Evolutionary conservation across 2,888 invertebrate genomes (phyloP), one percentile per base, ranked within the genome.

Genomic region (Lasioglossum calceatum): DNA sequence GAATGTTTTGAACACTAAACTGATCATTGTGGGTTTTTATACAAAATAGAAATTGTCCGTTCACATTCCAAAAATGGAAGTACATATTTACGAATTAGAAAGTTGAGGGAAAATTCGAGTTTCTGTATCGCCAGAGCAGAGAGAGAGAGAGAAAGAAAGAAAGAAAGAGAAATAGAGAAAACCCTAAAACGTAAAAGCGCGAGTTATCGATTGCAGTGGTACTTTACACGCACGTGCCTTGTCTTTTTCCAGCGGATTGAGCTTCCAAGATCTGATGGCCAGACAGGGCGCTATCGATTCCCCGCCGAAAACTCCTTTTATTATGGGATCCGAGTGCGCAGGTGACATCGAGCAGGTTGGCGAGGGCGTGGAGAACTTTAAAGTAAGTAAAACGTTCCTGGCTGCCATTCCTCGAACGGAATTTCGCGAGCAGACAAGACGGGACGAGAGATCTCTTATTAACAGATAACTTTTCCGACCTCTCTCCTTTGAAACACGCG

Each of bases 181-280:
- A 0, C 8, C 2, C 7, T 16, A 5, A 7, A 39, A 10, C 39
- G 39, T n/a, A 4, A 70, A 12, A 70, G 54, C 36, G 70, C 4
- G 8, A 4, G 32, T 10, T 19, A 23, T 36, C 27, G 58, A 12
- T 76, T 42, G 19, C 36, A 4, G 10, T 1, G n/a, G n/a, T 36
- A 14, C 23, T 44, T 4, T 23, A 81, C 36, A 54, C 8, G n/a
- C 54, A 27, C 36, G 36, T 82, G 16, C 50, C 32, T 78, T 61
- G 8, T 79, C 50, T 86, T 10, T 23, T 97, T 97, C 82, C 96
- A 98, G 98, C 95, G 98, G 98, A 32, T 96, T 98, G 91, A 98
- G 98, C 95, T 98, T 98, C 96, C 97, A 98, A 96, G 98, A 98
- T 94, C 95, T 98, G 96, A 98, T 98, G 97, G 97, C 98, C 84